Conservation (phyloP, 1,140 invertebrate species). For the Oncopeltus fasciatus region DNA sequence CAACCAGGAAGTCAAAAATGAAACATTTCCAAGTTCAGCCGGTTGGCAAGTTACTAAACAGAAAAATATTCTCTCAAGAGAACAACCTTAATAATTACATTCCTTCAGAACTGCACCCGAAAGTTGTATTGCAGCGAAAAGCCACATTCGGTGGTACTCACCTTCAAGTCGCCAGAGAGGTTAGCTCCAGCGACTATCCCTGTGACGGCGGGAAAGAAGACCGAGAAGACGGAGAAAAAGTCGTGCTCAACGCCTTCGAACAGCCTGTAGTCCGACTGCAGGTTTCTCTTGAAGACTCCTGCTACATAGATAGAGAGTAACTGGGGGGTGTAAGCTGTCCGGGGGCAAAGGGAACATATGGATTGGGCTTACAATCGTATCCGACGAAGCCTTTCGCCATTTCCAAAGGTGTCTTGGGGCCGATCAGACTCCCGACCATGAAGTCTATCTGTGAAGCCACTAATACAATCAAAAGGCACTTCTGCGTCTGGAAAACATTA, state of each 20-base stretch:
- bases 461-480: slow-evolving; percentile 75
- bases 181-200: slow-evolving; percentile 42
- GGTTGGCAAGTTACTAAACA: too few relatives aligned
- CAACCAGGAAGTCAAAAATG: too few relatives aligned
- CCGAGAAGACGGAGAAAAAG: slow-evolving; percentile 30
- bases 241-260: slow-evolving; percentile 28
- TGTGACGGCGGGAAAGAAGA: slow-evolving; percentile 32
- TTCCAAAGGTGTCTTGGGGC: slow-evolving; percentile 55
- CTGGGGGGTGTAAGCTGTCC: not conserved
- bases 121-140: too few relatives aligned
- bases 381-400: slow-evolving; percentile 75
- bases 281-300: slow-evolving; percentile 27
- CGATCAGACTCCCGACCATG: slow-evolving; percentile 73
- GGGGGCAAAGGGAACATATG: not conserved
- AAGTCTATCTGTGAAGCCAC: slow-evolving; percentile 80
- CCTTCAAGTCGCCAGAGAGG: slow-evolving; percentile 43
- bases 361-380: slow-evolving; percentile 54
- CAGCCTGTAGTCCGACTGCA: slow-evolving; percentile 26
- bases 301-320: slow-evolving; percentile 22
- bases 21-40: too few relatives aligned
- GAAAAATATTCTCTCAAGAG: too few relatives aligned
- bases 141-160: slow-evolving; percentile 22
- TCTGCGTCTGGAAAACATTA: slow-evolving; percentile 56
- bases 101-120: too few relatives aligned
- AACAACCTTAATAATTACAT: too few relatives aligned